Evolutionary conservation across 2,888 invertebrate genomes (phyloP).

Genomic region (Aporophyla nigra): DNA sequence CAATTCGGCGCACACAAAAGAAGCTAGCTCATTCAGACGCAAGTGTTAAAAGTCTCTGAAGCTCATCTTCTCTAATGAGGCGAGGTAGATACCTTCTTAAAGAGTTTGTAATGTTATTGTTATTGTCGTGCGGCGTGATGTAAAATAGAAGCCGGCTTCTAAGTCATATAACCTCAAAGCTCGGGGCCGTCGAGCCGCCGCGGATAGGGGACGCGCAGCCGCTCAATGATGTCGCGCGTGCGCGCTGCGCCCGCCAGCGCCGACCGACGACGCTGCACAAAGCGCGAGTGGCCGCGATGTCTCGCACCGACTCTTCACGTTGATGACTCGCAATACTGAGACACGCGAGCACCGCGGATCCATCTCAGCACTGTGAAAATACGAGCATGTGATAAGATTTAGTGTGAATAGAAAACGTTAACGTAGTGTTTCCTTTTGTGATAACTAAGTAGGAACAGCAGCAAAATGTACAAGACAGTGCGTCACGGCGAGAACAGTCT

Average conservation of each 20-base stretch:
- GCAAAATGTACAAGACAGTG: slow-evolving; percentile 94
- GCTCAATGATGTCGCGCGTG: slow-evolving; percentile 89
- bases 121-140: slow-evolving; percentile 78
- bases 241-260: slow-evolving; percentile 70
- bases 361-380: slow-evolving; percentile 73
- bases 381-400: slow-evolving; percentile 85
- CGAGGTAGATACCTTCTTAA: slow-evolving; percentile 67
- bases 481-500: slow-evolving; percentile 94
- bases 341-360: slow-evolving; percentile 70
- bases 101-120: slow-evolving; percentile 83
- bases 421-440: slow-evolving; percentile 84
- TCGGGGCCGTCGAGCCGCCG: slow-evolving; percentile 74
- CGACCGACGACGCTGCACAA: slow-evolving; percentile 83
- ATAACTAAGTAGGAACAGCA: slow-evolving; percentile 74
- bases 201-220: slow-evolving; percentile 84
- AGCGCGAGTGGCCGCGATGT: slow-evolving; percentile 82
- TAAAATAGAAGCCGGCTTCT: slow-evolving; percentile 84
- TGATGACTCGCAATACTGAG: slow-evolving; percentile 75
- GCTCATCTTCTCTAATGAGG: slow-evolving; percentile 66
- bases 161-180: slow-evolving; percentile 89
- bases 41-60: slow-evolving; percentile 35
- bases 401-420: slow-evolving; percentile 74
- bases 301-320: slow-evolving; percentile 78
- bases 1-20: slow-evolving; percentile 47
- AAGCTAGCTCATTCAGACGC: slow-evolving; percentile 29